Percentiles rank a stretch among this genome's conserved stretches.
Evolutionary conservation across 2,113 vertebrate genomes (phyloP).

Genomic region (Arvicanthis niloticus): DNA sequence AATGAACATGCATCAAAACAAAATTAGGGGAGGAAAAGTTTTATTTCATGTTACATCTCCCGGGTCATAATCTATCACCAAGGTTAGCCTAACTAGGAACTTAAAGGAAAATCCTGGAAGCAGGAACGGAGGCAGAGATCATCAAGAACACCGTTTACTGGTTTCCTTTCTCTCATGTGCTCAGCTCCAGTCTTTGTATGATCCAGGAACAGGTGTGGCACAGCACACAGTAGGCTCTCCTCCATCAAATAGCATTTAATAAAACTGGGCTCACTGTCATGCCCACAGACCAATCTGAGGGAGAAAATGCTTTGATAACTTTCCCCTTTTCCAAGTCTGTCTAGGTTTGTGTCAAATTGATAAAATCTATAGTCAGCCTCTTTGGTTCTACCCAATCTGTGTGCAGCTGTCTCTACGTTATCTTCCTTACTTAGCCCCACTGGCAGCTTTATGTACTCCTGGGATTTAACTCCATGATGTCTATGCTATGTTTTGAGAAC

Average conservation of each 20-base stretch:
- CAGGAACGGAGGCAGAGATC: not conserved
- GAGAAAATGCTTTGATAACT: not conserved
- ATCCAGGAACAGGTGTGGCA: not conserved
- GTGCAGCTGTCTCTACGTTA: not conserved
- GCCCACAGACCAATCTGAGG: not conserved
- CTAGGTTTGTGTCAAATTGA: not conserved
- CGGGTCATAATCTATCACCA: not conserved
- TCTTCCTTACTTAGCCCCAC: rapidly evolving
- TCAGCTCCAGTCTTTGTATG: not conserved
- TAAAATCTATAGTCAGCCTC: not conserved
- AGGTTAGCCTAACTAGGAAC: not conserved
- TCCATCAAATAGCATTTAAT: not conserved
- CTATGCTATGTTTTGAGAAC: not conserved
- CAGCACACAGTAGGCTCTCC: not conserved
- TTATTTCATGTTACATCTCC: not conserved
- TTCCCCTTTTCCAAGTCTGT: not conserved
- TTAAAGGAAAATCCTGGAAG: too few relatives aligned
- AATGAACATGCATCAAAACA: not conserved
- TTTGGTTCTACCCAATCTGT: not conserved
- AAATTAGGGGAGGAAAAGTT: not conserved
- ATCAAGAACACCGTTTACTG: not conserved
- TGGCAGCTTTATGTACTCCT: too few relatives aligned
- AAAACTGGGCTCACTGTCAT: not conserved
- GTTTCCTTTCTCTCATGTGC: not conserved
- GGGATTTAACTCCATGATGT: not conserved